These are phyloP conservation scores for Acrocephalus scirpaceus DNA, from an alignment of 2,797 vertebrate genomes.

Conservation along the genomic window DNA sequence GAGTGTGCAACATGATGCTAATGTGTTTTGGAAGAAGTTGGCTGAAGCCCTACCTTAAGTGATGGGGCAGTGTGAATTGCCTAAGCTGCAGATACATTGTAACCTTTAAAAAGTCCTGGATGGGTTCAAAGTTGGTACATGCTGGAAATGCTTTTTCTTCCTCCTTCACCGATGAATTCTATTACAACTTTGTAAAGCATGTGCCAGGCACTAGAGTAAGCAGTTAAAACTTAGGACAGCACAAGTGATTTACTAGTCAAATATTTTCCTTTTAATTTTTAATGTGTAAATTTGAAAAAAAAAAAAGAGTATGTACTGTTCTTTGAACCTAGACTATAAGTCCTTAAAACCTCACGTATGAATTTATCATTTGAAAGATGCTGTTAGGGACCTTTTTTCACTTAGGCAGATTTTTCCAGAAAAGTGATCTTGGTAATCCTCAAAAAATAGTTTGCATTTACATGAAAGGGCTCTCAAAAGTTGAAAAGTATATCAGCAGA, in stretches of 20 bases:
- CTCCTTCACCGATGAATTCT: background rate
- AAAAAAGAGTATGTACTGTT: background rate
- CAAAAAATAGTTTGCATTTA: background rate
- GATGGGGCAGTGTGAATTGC: background rate
- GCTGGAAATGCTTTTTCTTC: background rate
- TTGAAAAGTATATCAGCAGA: background rate
- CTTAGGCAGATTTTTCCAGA: background rate
- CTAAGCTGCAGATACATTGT: fast-evolving
- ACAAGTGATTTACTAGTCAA: background rate
- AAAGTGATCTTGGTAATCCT: background rate
- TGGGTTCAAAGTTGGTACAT: background rate
- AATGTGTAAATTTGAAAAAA: background rate
- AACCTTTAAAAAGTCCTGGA: background rate
- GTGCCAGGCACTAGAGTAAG: background rate
- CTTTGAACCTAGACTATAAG: background rate
- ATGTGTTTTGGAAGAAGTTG: background rate
- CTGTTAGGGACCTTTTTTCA: background rate
- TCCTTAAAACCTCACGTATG: background rate
- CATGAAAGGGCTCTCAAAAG: background rate
- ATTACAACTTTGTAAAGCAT: background rate
- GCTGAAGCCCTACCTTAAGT: background rate
- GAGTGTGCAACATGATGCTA: background rate
- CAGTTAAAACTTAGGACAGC: background rate
- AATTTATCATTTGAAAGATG: background rate
- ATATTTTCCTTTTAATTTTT: background rate